Evolutionary conservation across 1,140 invertebrate species (phyloP), one percentile per base, ranked within the genome.

Genomic region (Drosophila pandora): DNA sequence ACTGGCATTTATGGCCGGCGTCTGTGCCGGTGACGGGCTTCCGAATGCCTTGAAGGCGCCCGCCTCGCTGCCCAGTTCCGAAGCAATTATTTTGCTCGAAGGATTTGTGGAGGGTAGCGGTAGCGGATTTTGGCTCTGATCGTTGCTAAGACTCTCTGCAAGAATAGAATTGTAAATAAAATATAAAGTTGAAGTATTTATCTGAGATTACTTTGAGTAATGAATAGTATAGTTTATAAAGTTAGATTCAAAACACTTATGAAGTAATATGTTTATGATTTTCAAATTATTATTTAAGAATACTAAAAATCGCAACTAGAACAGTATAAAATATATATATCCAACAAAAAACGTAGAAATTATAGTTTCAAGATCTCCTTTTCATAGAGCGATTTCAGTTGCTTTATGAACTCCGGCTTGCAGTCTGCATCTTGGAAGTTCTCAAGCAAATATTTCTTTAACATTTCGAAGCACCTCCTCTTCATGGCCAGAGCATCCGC

Each of bases 1-100:
- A 64, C 82, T 91, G 43, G 85, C 90, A 43, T 87, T 91, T 2
- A 88, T 60, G 6, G 73, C 82, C 21, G 63, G 49, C 5, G 73
- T 55, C 13, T 56, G 43, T 9, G 48, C 30, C 47, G 50, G 43
- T 25, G 47, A 12, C 21, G 52, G n/a, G 5, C 73, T 49, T 22
- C 47, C 58, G 3, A 70, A 61, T 5, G 25, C 12, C 9, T 56
- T 79, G 21, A 59, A 32, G 12, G 39, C 52, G 28, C 49, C 34
- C 34, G 57, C 49, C 22, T 79, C 54, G 25, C 22, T 71, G 13
- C 10, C 43, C 39, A 63, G 48, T 1, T 81, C 69, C 12, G 60
- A 23, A 48, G 39, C 64, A 7, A 55, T 65, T 39, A 62, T 49
- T 52, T 69, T 74, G 30, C 62, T 54, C 39, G 59, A 45, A 6